phyloP scores from a whole-genome alignment of 2,797 vertebrate genomes.

The Ctenopoma kingsleyae region DNA sequence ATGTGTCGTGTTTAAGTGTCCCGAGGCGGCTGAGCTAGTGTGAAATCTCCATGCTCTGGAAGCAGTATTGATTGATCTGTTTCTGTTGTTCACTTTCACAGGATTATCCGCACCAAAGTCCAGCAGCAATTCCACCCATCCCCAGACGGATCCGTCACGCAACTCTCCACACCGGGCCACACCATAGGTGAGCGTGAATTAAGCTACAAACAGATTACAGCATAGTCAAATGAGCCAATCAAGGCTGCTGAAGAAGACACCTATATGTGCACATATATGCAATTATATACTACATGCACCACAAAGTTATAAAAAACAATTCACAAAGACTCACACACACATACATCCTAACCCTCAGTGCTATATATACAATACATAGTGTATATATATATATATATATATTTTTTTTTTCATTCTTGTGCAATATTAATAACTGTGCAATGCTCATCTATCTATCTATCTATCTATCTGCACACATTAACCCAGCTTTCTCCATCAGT shows the following conservation, averaged over 20 bases:
- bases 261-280: background rate
- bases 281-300: background rate
- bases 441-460: too few relatives aligned
- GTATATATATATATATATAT: too few relatives aligned
- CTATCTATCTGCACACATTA: conserved; percentile 23
- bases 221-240: conserved; percentile 39
- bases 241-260: background rate
- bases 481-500: conserved; percentile 82
- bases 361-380: too few relatives aligned
- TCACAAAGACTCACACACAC: background rate
- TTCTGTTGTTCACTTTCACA: conserved; percentile 81
- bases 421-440: too few relatives aligned
- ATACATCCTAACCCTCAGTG: too few relatives aligned
- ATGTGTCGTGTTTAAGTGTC: conserved; percentile 63
- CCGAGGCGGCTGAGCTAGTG: conserved; percentile 43
- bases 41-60: conserved; percentile 72
- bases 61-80: conserved; percentile 76
- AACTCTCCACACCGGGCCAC: conserved; percentile 94
- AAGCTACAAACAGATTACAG: conserved; percentile 27
- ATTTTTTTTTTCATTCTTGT: too few relatives aligned
- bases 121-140: conserved; percentile 99
- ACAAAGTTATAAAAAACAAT: conserved; percentile 2
- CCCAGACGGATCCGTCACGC: conserved; percentile 91
- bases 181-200: conserved; percentile 91
- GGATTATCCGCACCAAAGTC: conserved; percentile 99